Evolutionary conservation across 2,888 invertebrate genomes (phyloP), one percentile per base, ranked within the genome.

Genomic region (Adelognathus sp.): DNA sequence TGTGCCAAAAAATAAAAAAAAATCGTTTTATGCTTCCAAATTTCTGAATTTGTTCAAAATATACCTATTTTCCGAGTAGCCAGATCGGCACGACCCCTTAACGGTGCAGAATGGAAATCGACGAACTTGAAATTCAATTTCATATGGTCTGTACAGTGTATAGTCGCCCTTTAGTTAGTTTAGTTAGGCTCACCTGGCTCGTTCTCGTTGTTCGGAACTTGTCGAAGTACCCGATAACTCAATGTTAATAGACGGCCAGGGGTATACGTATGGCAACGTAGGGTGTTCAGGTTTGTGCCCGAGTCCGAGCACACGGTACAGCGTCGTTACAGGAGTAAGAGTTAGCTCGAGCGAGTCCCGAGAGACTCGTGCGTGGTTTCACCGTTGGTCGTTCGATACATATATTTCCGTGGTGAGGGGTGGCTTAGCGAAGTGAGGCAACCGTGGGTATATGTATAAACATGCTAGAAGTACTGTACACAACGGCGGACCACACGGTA

Each of bases 141-240:
- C n/a, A n/a, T n/a, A n/a, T n/a, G n/a, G n/a, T n/a, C n/a, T n/a
- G n/a, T n/a, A n/a, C n/a, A n/a, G n/a, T n/a, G n/a, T n/a, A n/a
- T n/a, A n/a, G n/a, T n/a, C n/a, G n/a, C n/a, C n/a, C n/a, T n/a
- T n/a, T n/a, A n/a, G n/a, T n/a, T n/a, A n/a, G n/a, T n/a, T n/a
- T n/a, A n/a, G n/a, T n/a, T n/a, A n/a, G n/a, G n/a, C n/a, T 18
- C 46, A 21, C 21, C 46, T 46, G 52, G 33, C 41, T 7, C 31
- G 36, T 27, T 24, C 33, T 69, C 61, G 61, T 44, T 66, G 18
- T n/a, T n/a, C 41, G 6, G 3, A 11, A 60, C 52, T 72, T 76
- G 66, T 46, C 29, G 29, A 67, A 72, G 52, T 72, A 41, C n/a
- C 41, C n/a, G 54, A 31, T 72, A 66, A 61, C 76, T 54, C 44